Conservation (phyloP, 1,140 invertebrate species). For the Heliconius congener region DNA sequence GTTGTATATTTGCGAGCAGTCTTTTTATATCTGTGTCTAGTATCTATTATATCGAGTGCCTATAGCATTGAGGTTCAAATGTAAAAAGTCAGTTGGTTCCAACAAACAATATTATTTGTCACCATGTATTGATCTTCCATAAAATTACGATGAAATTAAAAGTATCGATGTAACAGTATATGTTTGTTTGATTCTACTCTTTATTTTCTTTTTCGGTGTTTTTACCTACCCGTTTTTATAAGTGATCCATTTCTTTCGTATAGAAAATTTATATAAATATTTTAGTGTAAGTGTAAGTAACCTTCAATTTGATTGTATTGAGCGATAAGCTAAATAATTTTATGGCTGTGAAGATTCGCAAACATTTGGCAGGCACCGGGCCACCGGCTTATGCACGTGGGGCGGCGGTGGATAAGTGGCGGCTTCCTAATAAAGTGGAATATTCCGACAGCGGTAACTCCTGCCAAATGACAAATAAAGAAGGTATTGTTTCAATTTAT, state of each 20-base stretch:
- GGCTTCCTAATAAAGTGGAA: conserved; percentile 73
- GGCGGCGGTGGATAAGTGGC: conserved; percentile 60
- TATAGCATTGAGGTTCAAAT: conserved; percentile 79
- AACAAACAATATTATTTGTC: conserved; percentile 70
- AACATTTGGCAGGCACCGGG: conserved; percentile 56
- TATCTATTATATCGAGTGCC: conserved; percentile 79
- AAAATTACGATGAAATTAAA: conserved; percentile 81
- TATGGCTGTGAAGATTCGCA: conserved; percentile 13
- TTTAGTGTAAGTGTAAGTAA: neutral
- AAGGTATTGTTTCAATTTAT: conserved; percentile 38
- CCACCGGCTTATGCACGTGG: conserved; percentile 51
- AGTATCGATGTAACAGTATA: conserved; percentile 79
- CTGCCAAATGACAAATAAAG: conserved; percentile 36
- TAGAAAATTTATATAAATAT: neutral
- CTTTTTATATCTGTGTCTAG: conserved; percentile 75
- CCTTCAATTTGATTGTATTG: neutral
- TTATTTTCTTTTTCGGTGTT: neutral
- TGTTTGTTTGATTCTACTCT: conserved; percentile 67
- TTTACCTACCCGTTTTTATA: neutral
- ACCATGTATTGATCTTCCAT: conserved; percentile 81
- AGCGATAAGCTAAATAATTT: conserved; percentile 2
- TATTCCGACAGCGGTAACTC: conserved; percentile 33
- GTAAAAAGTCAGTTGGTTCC: conserved; percentile 80
- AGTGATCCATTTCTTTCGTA: too few species aligned
- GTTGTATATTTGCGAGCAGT: conserved; percentile 69